Evolutionary conservation across 1,140 invertebrate genomes (phyloP).

Genomic region (Stegodyphus dumicola): DNA sequence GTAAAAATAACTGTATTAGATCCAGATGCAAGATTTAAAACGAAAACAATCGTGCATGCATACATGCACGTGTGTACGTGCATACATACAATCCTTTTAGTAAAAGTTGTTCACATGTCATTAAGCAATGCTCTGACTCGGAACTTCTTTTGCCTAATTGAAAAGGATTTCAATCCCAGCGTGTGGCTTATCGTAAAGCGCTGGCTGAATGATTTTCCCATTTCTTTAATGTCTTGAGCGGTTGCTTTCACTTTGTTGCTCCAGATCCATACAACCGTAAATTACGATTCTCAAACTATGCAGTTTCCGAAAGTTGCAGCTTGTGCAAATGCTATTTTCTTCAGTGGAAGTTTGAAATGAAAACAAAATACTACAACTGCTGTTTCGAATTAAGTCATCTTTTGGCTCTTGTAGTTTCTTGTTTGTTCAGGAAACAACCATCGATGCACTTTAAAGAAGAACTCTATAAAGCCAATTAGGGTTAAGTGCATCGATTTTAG

Average conservation of each 20-base stretch:
- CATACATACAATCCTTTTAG: background rate
- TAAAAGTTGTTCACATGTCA: background rate
- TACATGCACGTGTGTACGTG: background rate
- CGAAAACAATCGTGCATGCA: background rate
- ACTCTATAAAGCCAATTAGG: background rate
- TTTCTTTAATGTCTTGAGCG: background rate
- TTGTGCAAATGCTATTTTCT: background rate
- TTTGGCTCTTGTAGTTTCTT: background rate
- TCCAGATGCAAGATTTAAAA: too few species aligned
- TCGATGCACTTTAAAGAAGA: background rate
- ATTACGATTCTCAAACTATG: background rate
- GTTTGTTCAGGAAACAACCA: background rate
- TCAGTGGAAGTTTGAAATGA: background rate
- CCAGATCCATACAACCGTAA: background rate
- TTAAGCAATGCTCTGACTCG: background rate
- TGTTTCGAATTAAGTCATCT: background rate
- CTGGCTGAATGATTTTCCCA: background rate
- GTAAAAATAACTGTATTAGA: too few species aligned
- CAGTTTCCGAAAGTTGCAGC: background rate
- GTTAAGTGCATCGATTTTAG: background rate
- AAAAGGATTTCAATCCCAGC: slow-evolving; percentile 9
- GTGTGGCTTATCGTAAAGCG: background rate
- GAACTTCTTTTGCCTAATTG: slow-evolving; percentile 25
- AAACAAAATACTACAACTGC: background rate
- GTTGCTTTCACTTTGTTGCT: background rate